Percentiles rank a stretch among this genome's conserved stretches.
Evolutionary conservation across 2,888 invertebrate species (phyloP).

Genomic region (Napeogenes inachia): DNA sequence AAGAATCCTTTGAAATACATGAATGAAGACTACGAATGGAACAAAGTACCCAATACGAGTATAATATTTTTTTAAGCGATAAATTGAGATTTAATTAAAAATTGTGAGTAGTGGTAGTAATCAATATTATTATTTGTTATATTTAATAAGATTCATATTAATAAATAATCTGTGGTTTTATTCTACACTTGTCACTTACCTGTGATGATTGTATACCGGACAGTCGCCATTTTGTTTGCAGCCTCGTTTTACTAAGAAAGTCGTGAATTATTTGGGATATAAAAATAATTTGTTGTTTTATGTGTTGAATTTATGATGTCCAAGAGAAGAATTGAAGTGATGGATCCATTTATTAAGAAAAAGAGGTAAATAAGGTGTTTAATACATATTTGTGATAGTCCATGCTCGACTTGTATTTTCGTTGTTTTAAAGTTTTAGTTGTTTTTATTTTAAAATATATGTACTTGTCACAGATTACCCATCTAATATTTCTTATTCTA

Average conservation of each 20-base stretch:
- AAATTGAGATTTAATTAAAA: no score
- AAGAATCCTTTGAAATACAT: no score
- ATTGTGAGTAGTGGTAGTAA: no score
- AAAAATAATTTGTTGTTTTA: slow-evolving; percentile 39
- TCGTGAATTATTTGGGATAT: slow-evolving; percentile 39
- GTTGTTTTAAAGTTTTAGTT: slow-evolving; percentile 14
- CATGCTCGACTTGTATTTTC: slow-evolving; percentile 14
- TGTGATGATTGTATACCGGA: slow-evolving; percentile 23
- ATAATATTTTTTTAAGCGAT: no score
- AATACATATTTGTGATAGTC: not conserved
- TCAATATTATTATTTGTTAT: not conserved
- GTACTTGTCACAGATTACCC: no score
- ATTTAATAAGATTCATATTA: no score
- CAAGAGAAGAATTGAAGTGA: slow-evolving; percentile 90
- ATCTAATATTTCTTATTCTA: no score
- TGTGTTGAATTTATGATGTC: slow-evolving; percentile 79
- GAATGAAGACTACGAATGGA: no score
- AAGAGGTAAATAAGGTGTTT: slow-evolving; percentile 76
- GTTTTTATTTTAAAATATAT: not conserved
- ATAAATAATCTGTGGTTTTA: slow-evolving; percentile 9
- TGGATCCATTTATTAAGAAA: slow-evolving; percentile 88
- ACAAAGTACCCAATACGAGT: no score
- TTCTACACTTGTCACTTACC: slow-evolving; percentile 1
- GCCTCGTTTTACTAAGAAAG: slow-evolving; percentile 45
- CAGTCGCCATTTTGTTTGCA: slow-evolving; percentile 65